Conservation (phyloP, 2,113 vertebrate genomes). For the Regulus satrapa region DNA sequence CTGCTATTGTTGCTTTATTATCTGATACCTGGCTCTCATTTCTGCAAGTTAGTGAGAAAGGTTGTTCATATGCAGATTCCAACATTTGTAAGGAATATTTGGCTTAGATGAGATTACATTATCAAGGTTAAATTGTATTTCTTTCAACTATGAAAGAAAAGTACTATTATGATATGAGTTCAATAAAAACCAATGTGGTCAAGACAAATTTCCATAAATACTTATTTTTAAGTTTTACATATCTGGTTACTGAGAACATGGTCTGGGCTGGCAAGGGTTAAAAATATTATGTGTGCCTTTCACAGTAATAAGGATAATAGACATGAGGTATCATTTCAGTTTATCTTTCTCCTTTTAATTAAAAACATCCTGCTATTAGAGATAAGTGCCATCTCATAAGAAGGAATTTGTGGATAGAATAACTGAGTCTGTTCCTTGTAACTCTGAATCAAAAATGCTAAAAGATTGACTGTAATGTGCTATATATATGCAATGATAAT, state of each 20-base stretch:
- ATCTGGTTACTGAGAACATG: background rate
- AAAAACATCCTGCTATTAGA: background rate
- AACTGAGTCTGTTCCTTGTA: background rate
- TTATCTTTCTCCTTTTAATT: background rate
- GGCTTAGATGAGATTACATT: background rate
- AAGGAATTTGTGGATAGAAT: background rate
- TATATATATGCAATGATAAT: background rate
- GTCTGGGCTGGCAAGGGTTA: background rate
- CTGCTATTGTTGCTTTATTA: background rate
- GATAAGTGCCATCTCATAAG: background rate
- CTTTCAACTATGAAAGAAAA: background rate
- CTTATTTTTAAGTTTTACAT: background rate
- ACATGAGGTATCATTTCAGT: background rate
- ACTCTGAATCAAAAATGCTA: background rate
- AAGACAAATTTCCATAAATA: background rate
- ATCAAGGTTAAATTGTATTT: background rate
- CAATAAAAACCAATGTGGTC: background rate
- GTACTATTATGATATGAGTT: background rate
- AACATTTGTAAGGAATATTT: background rate
- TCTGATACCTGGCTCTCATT: background rate
- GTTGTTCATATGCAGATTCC: background rate
- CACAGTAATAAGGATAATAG: background rate
- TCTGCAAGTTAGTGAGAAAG: background rate
- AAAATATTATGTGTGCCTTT: background rate
- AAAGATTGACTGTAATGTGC: background rate